Percentiles rank a stretch among this genome's conserved stretches.
phyloP scores from a whole-genome alignment of 2,113 vertebrate genomes.

The Coregonus clupeaformis region DNA sequence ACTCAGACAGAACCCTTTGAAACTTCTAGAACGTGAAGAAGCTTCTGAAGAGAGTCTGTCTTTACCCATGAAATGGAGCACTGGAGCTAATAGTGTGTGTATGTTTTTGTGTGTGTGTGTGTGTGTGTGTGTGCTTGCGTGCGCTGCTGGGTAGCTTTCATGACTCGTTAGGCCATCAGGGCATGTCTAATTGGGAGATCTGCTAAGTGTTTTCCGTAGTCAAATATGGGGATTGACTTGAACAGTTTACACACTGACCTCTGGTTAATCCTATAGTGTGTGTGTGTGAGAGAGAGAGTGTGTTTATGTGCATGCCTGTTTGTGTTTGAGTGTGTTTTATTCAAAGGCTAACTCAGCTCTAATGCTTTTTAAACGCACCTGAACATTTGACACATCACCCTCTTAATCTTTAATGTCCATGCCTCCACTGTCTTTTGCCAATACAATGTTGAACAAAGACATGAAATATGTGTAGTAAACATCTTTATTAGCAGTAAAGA shows the following conservation, averaged over 20 bases:
- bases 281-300: not conserved
- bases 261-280: not conserved
- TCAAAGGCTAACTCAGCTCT: not conserved
- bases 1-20: conserved; percentile 27
- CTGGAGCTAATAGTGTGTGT: not conserved
- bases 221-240: not conserved
- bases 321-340: not conserved
- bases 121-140: too few species aligned
- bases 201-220: not conserved
- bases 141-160: not conserved
- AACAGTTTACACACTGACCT: not conserved
- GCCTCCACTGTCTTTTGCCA: too few species aligned
- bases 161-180: not conserved
- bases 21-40: conserved; percentile 1
- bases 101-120: not conserved
- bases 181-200: not conserved
- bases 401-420: too few species aligned
- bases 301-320: not conserved
- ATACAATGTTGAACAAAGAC: too few species aligned
- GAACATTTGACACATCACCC: too few species aligned
- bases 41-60: not conserved
- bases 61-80: not conserved
- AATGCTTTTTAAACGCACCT: too few species aligned
- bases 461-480: too few species aligned
- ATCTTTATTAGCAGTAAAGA: too few species aligned